These are phyloP conservation scores for Semnopithecus entellus DNA, from an alignment of 2,113 vertebrate genomes.

Conservation along the genomic window DNA sequence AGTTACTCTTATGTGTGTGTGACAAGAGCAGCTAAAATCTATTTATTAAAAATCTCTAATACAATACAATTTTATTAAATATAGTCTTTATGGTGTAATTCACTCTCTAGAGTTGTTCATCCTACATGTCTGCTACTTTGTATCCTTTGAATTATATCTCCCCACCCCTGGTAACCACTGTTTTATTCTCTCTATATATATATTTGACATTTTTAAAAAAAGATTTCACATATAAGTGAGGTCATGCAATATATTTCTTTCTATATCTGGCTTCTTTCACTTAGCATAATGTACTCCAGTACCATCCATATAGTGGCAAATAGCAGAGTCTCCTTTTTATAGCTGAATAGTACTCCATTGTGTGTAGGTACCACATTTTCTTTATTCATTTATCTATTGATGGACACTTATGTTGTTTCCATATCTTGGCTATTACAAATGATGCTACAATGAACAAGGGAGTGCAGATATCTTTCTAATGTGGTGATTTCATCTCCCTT, in stretches of 20 bases:
- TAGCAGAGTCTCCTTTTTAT: background rate
- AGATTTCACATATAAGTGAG: background rate
- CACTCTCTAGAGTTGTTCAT: background rate
- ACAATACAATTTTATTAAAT: background rate
- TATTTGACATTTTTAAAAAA: background rate
- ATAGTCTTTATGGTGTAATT: background rate
- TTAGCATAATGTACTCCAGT: background rate
- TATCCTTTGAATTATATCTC: background rate
- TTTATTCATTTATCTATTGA: background rate
- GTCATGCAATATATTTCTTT: background rate
- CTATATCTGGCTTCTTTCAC: background rate
- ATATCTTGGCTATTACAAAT: background rate
- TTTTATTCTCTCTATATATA: background rate
- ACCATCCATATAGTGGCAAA: background rate
- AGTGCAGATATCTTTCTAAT: background rate
- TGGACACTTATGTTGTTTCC: background rate
- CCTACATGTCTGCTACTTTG: background rate
- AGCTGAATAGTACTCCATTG: background rate
- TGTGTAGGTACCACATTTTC: background rate
- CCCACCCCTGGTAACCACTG: background rate
- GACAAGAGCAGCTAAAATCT: background rate
- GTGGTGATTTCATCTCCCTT: background rate
- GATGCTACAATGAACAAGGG: background rate
- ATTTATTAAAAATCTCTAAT: background rate
- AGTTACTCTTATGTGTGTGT: background rate